A percentile compares a stretch with the other conserved stretches of the same genome.
Evolutionary conservation across 1,140 invertebrate genomes (phyloP).

Genomic region (Trypoxylus dichotomus): DNA sequence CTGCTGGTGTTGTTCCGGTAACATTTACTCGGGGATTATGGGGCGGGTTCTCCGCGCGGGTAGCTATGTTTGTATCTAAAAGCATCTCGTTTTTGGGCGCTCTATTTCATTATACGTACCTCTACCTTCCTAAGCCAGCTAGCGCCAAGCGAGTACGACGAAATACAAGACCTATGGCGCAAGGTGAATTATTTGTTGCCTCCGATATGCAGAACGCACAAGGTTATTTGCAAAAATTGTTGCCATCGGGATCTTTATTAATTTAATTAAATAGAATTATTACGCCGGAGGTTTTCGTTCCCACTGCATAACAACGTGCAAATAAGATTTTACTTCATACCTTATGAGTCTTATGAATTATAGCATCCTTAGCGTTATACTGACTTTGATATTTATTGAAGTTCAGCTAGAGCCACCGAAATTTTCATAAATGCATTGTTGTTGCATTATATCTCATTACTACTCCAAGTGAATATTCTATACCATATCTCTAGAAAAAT

Average conservation of each 20-base stretch:
- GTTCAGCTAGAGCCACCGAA: too few species aligned
- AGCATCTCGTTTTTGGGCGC: constrained; percentile 1
- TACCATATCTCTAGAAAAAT: too few species aligned
- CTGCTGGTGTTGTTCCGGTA: constrained; percentile 31
- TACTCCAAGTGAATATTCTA: too few species aligned
- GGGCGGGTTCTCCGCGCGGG: neutral
- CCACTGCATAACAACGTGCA: neutral
- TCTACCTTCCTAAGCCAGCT: neutral
- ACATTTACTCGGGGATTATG: constrained; percentile 34
- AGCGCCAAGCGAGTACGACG: neutral
- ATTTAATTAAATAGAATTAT: constrained; percentile 24
- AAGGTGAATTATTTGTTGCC: constrained; percentile 12
- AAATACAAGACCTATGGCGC: neutral
- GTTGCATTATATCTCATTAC: too few species aligned
- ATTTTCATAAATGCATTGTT: too few species aligned
- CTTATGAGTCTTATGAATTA: neutral
- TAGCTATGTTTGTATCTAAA: constrained; percentile 26
- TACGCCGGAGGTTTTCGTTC: neutral
- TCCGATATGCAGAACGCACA: neutral
- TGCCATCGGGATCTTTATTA: neutral
- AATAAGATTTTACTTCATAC: neutral
- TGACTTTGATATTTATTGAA: neutral
- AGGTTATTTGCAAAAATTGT: constrained; percentile 2
- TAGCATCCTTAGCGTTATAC: neutral
- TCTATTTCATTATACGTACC: constrained; percentile 6